A percentile compares a stretch with the other conserved stretches of the same genome.
Conservation (phyloP, 2,113 vertebrate species). For the Benitochromis conjunctus region DNA sequence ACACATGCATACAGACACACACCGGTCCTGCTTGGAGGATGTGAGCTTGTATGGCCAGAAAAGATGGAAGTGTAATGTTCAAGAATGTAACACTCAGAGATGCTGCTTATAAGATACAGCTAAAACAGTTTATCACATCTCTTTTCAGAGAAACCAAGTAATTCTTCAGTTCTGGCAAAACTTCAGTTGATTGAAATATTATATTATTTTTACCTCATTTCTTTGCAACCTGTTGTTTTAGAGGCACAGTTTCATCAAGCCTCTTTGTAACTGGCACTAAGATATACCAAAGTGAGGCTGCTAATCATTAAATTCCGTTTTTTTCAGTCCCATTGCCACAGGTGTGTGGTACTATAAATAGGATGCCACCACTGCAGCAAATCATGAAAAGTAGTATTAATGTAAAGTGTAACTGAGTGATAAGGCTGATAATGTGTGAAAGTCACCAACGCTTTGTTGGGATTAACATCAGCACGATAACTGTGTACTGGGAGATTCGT, state of each 20-base stretch:
- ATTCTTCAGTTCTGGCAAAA: neutral
- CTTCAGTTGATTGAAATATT: neutral
- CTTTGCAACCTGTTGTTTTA: neutral
- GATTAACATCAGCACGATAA: neutral
- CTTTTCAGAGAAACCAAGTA: neutral
- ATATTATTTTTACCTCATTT: neutral
- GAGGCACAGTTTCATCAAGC: neutral
- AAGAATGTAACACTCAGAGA: neutral
- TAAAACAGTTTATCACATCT: neutral
- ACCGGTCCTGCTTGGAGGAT: neutral
- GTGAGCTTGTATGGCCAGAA: neutral
- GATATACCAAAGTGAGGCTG: neutral
- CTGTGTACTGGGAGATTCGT: neutral
- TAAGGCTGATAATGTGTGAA: neutral
- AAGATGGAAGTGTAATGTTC: neutral
- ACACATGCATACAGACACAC: constrained; percentile 26
- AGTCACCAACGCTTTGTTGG: neutral
- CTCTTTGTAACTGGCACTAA: neutral
- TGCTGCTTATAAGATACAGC: neutral
- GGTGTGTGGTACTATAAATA: neutral
- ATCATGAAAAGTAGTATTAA: neutral
- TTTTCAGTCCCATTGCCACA: neutral
- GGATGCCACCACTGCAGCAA: neutral
- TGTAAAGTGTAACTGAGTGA: neutral
- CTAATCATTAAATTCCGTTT: neutral